Evolutionary conservation across 2,797 vertebrate species (phyloP).

Genomic region (Prionace glauca): DNA sequence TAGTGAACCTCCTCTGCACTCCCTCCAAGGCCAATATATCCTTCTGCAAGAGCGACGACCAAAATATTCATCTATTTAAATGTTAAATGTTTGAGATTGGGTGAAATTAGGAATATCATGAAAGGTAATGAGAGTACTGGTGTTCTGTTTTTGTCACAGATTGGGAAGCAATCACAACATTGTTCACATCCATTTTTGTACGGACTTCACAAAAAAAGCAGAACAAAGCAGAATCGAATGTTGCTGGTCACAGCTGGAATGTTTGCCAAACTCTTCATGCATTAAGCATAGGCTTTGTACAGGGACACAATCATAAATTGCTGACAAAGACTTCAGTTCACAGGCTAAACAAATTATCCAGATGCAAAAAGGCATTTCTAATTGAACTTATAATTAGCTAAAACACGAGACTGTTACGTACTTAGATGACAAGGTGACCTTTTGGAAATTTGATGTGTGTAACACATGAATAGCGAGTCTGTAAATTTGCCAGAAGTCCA

Average conservation of each 20-base stretch:
- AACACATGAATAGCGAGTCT: neutral
- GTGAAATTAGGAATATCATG: neutral
- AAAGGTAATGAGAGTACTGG: neutral
- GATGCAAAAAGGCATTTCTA: neutral
- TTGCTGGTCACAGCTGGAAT: slow-evolving; percentile 31
- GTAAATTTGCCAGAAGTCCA: neutral
- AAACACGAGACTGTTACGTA: neutral
- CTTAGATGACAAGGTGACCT: neutral
- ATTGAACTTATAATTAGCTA: slow-evolving; percentile 18
- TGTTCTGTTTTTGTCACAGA: neutral
- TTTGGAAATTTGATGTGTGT: neutral
- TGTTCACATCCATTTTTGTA: neutral
- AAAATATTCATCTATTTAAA: neutral
- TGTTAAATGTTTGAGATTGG: neutral
- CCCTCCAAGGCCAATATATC: too few relatives aligned
- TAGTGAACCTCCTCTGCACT: too few relatives aligned
- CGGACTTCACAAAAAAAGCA: slow-evolving; percentile 11
- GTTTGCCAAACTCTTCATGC: slow-evolving; percentile 25
- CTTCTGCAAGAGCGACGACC: too few relatives aligned
- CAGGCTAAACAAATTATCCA: neutral
- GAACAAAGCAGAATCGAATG: slow-evolving; percentile 27
- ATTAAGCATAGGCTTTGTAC: slow-evolving; percentile 4
- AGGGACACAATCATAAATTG: neutral
- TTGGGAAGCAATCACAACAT: neutral
- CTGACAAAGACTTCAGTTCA: neutral